Evolutionary conservation across 30 jellyfish, hydroid and myxozoan genomes (phyloP).

Genomic region (Hydractinia echinata): DNA sequence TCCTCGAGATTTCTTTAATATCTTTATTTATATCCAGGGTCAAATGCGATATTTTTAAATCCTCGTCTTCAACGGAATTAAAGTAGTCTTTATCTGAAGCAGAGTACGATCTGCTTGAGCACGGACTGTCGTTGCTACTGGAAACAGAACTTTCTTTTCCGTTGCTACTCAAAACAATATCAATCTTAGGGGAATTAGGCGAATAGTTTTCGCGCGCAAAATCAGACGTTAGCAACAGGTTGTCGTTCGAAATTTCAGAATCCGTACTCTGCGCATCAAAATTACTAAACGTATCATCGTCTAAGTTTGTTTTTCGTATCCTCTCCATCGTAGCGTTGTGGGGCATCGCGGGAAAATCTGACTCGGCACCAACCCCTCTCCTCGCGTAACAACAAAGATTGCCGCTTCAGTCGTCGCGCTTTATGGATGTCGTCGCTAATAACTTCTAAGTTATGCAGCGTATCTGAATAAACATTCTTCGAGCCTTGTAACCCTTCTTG

Average conservation of each 20-base stretch:
- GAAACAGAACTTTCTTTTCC: neutral
- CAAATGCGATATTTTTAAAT: neutral
- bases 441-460: slow-evolving; percentile 39
- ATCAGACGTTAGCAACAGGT: neutral
- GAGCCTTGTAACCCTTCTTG: slow-evolving; percentile 46
- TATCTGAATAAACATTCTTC: slow-evolving; percentile 29
- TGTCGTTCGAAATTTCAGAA: slow-evolving; percentile 8
- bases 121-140: neutral
- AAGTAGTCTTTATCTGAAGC: no score
- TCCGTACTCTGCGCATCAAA: slow-evolving; percentile 12
- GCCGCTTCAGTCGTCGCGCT: slow-evolving; percentile 23
- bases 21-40: neutral
- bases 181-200: neutral
- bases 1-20: neutral
- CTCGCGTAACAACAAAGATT: slow-evolving; percentile 23
- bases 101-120: no score
- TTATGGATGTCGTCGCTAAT: slow-evolving; percentile 48
- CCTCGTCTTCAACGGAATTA: neutral
- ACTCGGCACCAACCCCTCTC: slow-evolving; percentile 50
- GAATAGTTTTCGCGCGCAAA: neutral
- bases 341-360: neutral
- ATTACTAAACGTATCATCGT: neutral
- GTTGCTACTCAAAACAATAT: neutral
- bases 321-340: slow-evolving; percentile 23
- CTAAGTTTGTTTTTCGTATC: slow-evolving; percentile 6